These are phyloP conservation scores for Lamellibrachia luymesi DNA, from an alignment of 1,140 invertebrate species.

Conservation along the genomic window DNA sequence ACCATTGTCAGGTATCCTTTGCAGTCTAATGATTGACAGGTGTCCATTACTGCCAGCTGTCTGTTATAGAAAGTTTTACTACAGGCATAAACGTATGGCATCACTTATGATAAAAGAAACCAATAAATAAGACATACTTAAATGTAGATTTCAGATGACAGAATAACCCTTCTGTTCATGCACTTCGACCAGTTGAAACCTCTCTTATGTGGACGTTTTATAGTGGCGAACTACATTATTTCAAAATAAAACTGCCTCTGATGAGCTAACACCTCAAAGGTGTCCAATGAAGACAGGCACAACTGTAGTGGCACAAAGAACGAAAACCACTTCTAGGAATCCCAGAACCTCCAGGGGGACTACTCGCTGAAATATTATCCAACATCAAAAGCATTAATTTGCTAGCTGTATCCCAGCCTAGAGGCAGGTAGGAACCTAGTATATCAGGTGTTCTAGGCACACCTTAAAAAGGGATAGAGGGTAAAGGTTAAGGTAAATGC, in stretches of 20 bases:
- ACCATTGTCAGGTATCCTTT: not conserved
- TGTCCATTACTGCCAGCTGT: not conserved
- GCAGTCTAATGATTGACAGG: not conserved
- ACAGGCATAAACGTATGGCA: not conserved
- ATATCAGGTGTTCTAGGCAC: no score
- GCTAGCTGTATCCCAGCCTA: not conserved
- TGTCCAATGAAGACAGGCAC: not conserved
- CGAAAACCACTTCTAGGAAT: not conserved
- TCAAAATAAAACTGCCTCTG: not conserved
- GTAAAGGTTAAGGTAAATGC: not conserved
- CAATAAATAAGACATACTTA: not conserved
- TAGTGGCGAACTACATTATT: no score
- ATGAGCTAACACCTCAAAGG: not conserved
- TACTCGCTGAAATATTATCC: not conserved
- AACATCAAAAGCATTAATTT: not conserved
- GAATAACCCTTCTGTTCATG: not conserved
- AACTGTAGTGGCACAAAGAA: not conserved
- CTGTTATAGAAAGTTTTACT: not conserved
- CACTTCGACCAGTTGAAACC: not conserved
- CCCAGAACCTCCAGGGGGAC: not conserved
- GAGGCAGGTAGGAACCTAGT: not conserved
- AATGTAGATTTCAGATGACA: not conserved
- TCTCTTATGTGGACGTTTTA: not conserved
- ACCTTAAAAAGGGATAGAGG: not conserved
- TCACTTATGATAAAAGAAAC: not conserved